Evolutionary conservation across 2,113 vertebrate species (phyloP), one percentile per base, ranked within the genome.

Genomic region (Megaceryle maxima): DNA sequence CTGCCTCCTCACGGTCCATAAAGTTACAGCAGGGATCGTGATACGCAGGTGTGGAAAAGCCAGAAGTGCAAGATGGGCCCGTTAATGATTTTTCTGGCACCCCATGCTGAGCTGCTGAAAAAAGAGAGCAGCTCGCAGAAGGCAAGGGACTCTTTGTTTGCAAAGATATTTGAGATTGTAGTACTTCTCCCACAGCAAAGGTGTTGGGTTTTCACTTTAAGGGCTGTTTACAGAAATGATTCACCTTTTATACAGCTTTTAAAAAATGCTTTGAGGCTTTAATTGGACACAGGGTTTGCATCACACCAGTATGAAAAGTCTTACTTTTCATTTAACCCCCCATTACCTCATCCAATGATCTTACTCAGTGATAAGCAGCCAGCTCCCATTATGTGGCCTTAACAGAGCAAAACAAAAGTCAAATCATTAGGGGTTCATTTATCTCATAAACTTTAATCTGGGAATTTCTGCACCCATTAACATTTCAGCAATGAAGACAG

Each of bases 1-100:
- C 98, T 98, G 98, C 97, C 98, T 98, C 98, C 98, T 98, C 97
- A 88, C 84, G 95, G 97, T 97, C 97, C 98, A 98, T 98, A 98
- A 98, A 98, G 93, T 82, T 97, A 95, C 97, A 95, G 96, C 97
- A 96, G 97, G 97, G 96, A 96, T 90, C 90, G 4, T 76, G 94
- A 48, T 94, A 85, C 28, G 93, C 98, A 98, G 98, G 98, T 98
- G 98, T 98, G 98, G 97, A 93, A 90, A 97, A 95, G 96, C 87
- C 95, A 95, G 91, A 96, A 95, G 95, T 94, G 92, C 95, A 82
- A 97, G 96, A 96, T 85, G 95, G 73, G 96, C 85, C 88, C 70
- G 96, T 94, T 97, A 96, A 97, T 95, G 96, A 97, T 93, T 92
- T 95, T 95, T 92, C 97, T 92, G 88, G 77, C 94, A 95, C 97